A percentile compares a stretch with the other conserved stretches of the same genome.
Evolutionary conservation across 1,140 invertebrate genomes (phyloP).

Genomic region (Condylostylus longicornis): DNA sequence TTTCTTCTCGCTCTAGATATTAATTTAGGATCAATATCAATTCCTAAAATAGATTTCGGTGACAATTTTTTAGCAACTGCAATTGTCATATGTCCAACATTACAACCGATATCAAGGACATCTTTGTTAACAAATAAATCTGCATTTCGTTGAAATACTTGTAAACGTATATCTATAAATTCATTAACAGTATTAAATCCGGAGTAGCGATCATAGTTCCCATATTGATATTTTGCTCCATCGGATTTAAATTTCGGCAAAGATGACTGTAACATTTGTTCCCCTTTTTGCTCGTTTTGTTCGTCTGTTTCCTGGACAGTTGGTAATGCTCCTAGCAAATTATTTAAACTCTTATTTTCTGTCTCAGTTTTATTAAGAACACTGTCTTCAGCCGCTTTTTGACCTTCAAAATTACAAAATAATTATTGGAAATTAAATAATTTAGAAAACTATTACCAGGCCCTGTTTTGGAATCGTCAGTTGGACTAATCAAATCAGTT

Average conservation of each 20-base stretch:
- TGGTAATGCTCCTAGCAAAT: too few relatives aligned
- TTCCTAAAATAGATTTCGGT: constrained; percentile 73
- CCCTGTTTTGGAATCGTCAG: constrained; percentile 17
- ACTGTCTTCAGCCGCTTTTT: background rate
- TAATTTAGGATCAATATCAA: constrained; percentile 87
- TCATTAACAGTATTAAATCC: constrained; percentile 77
- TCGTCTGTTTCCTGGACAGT: too few relatives aligned
- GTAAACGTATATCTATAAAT: constrained; percentile 65
- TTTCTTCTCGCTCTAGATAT: constrained; percentile 41
- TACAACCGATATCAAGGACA: constrained; percentile 94
- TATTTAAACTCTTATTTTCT: too few relatives aligned
- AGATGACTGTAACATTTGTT: constrained; percentile 12
- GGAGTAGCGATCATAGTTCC: constrained; percentile 94
- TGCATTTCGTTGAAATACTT: constrained; percentile 56
- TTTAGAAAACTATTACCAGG: constrained; percentile 15
- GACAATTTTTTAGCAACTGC: constrained; percentile 71
- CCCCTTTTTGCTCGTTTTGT: constrained; percentile 1
- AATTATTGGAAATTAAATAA: background rate
- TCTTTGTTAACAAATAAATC: constrained; percentile 82
- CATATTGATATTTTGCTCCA: constrained; percentile 73
- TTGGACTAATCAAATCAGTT: constrained; percentile 21
- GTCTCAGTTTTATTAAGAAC: too few relatives aligned
- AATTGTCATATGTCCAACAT: constrained; percentile 86
- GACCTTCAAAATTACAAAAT: background rate
- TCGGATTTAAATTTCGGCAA: constrained; percentile 57